A percentile compares a stretch with the other conserved stretches of the same genome.
Evolutionary conservation across 2,797 vertebrate genomes (phyloP).

Genomic region (Cirrhinus molitorella): DNA sequence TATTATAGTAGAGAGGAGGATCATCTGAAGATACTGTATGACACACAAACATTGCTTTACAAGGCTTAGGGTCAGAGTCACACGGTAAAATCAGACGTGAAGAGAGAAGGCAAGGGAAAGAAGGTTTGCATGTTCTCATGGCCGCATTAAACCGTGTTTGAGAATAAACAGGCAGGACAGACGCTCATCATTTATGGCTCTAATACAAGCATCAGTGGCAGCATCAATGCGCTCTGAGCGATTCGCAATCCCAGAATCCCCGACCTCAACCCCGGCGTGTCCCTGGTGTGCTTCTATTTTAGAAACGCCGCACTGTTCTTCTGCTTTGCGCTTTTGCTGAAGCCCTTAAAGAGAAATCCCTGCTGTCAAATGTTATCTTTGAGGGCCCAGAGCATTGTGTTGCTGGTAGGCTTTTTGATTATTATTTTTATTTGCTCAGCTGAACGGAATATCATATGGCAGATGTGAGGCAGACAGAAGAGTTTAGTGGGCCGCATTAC

Average conservation of each 20-base stretch:
- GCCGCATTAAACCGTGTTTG: not conserved
- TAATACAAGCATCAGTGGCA: conserved; percentile 46
- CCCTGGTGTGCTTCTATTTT: conserved; percentile 43
- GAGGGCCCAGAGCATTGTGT: not conserved
- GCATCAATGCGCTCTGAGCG: conserved; percentile 38
- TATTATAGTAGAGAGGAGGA: no score
- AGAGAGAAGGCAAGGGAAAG: not conserved
- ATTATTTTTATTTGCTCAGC: conserved; percentile 25
- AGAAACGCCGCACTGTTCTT: conserved; percentile 1
- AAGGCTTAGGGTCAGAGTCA: no score
- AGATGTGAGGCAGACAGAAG: not conserved
- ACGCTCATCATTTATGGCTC: conserved; percentile 41
- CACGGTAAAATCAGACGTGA: not conserved
- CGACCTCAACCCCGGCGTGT: conserved; percentile 31
- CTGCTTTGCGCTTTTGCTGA: conserved; percentile 9
- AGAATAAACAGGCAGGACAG: conserved; percentile 31
- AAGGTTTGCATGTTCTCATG: not conserved
- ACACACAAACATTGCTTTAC: no score
- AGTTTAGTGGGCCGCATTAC: not conserved
- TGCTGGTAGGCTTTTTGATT: conserved; percentile 18
- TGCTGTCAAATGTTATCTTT: conserved; percentile 34
- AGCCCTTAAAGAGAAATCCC: conserved; percentile 15
- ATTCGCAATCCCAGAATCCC: conserved; percentile 24
- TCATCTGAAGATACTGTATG: no score
- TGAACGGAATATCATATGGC: not conserved